Conservation (phyloP, 2,888 invertebrate species). For the Zaprionus obscuricornis region DNA sequence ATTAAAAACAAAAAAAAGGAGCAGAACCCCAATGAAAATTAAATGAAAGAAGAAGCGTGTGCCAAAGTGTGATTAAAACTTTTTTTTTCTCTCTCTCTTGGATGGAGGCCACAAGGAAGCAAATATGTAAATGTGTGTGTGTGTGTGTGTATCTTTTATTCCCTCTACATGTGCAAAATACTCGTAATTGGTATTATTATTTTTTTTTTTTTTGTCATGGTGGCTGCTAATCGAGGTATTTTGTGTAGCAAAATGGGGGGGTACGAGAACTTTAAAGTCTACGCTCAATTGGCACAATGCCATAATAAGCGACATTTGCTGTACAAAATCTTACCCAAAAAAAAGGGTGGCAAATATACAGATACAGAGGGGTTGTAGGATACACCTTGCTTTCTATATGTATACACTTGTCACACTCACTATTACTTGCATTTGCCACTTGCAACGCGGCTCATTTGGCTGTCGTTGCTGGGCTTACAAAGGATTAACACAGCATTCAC, state of each 20-base stretch:
- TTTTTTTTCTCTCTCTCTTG: constrained; percentile 34
- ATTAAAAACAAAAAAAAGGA: constrained; percentile 62
- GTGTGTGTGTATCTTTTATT: neutral
- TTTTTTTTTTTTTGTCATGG: constrained; percentile 37
- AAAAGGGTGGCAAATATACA: neutral
- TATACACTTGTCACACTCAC: constrained; percentile 30
- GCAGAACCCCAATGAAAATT: constrained; percentile 54
- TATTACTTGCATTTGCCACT: constrained; percentile 27
- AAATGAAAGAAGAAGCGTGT: constrained; percentile 65
- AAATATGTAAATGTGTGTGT: neutral
- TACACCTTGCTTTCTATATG: too few relatives aligned
- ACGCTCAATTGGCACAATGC: constrained; percentile 75
- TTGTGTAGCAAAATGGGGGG: constrained; percentile 4
- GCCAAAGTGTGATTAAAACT: constrained; percentile 76
- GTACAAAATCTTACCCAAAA: constrained; percentile 17
- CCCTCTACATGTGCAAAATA: constrained; percentile 40
- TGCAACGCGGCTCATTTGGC: constrained; percentile 54
- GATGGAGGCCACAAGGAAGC: too few relatives aligned
- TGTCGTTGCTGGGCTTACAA: constrained; percentile 66
- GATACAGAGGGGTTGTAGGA: neutral
- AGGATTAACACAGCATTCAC: constrained; percentile 57
- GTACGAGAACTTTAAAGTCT: constrained; percentile 35
- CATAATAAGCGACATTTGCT: constrained; percentile 66
- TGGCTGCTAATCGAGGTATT: constrained; percentile 58
- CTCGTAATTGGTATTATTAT: constrained; percentile 56